Evolutionary conservation across 2,797 vertebrate genomes (phyloP), one percentile per base, ranked within the genome.

Genomic region (Toxotes lorentzi): DNA sequence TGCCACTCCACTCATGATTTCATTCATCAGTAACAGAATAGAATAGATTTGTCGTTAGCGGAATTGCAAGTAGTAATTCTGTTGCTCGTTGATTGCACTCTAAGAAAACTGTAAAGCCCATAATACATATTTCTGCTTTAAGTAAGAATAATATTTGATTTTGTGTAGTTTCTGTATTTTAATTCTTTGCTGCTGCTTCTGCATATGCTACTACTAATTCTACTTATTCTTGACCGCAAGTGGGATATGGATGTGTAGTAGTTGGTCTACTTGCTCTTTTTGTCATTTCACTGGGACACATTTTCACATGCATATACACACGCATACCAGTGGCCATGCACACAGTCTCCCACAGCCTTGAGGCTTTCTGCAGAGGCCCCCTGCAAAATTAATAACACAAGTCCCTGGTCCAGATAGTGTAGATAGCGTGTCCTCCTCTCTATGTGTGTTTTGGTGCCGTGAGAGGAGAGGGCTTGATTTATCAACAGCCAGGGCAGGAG

Each of bases 391-490:
- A 87, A 88, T 84, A 84, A 79, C 38, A 86, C 56, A 53, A 58
- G 38, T 75, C 51, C 51, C 72, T 41, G 35, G 59, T 85, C 63
- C 70, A 58, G 77, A 69, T 45, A 72, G 70, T n/a, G 64, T 27
- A 83, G 73, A 79, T 65, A 81, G 71, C 69, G 73, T 81, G 45
- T 79, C 54, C 62, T 70, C 38, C 43, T 65, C 54, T 70, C 32
- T 76, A 12, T 75, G 66, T 86, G 78, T 81, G 69, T 79, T 80
- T 89, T 77, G 83, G 60, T 86, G 81, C 74, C 34, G 5, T 69
- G 72, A 76, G 63, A 86, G 75, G 84, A 76, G 51, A 67, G 45
- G 59, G 16, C 64, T 86, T 84, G 81, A 87, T 93, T 89, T 86
- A 92, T 89, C 88, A 84, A 88, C 74, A 84, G 76, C 64, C 30